Base-by-base conservation (phyloP, 1,140 invertebrate genomes). In the Panagrolaimus sp. region DNA sequence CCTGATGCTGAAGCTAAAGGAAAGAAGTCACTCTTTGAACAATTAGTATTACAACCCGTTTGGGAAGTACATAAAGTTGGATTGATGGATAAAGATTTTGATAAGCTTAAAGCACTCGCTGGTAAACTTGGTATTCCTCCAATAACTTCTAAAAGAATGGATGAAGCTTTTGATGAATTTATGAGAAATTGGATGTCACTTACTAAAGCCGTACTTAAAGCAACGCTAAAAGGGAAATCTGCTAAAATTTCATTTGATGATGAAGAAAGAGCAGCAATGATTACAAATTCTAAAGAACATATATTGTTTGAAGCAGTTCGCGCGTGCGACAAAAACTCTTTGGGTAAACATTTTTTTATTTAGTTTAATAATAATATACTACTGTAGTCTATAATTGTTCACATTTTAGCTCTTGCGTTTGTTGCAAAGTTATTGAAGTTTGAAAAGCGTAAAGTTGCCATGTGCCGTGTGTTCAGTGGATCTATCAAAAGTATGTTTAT, bases 21-120 rank as follows among this genome's bases (percentile, higher is more conserved):
- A 0, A 98, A 98, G 83, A 93, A 92, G 77, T 92, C 95, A 0
- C 84, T 99, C 69, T 98, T 98, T 86, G 93, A 96, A 11, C 92
- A 96, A 84, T 87, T 98, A 61, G 89, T 97, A 65, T 84, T 99
- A 63, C 92, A 98, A 76, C 96, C 95, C 74, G 87, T 99, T 44
- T 96, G 93, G 90, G 87, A 89, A 69, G 83, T 97, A 44, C 96
- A 98, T 84, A 91, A 96, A 65, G 90, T 89, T 7, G 87, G 93
- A 68, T 87, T 43, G 78, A 89, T 57, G 84, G 89, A 79, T 72
- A 90, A 90, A 75, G 85, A 80, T 61, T 5, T 79, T 14, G 75
- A 72, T 4, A 69, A 70, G 53, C 62, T 79, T 20, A 63, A 65
- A 9, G 66, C 67, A 38, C 51, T 80, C 16, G 68, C 73, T 43